Evolutionary conservation across 1,140 invertebrate genomes (phyloP), one percentile per base, ranked within the genome.

Genomic region (Pachypeltis micranthus): DNA sequence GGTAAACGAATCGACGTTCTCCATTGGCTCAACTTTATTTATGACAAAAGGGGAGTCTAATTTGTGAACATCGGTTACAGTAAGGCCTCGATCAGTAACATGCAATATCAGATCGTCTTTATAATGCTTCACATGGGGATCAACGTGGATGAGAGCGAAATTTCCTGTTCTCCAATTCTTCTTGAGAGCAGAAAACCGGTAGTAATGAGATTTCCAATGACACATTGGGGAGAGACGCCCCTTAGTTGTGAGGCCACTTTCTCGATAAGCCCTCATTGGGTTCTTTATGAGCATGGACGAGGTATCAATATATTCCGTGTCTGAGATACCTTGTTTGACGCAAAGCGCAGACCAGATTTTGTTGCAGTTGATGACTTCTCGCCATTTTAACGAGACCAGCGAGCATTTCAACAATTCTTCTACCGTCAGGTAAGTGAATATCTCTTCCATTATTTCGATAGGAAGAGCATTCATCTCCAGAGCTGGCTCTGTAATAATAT

Each of bases 361-460:
- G 29, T 66, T 63, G 27, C 44, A 51, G 58, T 66, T 66, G 21
- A 66, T 39, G 29, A 60, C 59, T 34, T 66, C 65, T 44, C 65
- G 7, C 65, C 65, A 66, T 25, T 29, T 54, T 2, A 26, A 21
- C 10, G 27, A 60, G 19, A 66, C 65, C 3, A 29, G 1, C 1
- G 47, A 55, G 31, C 65, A 63, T 12, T 58, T 31, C 29, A 47
- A 24, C 16, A 66, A 39, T 47, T 66, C 65, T 57, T 61, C 59
- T 7, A 26, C 27, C 1, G 21, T n/a, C 44, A 66, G 26, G 34
- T 61, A 59, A n/a, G 28, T 16, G 39, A 66, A 66, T 60, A 66
- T 66, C 26, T 63, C 44, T 39, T 66, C 65, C 0, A 61, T 21
- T 29, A 66, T 23, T 61, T 66, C 65, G 4, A 56, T 21, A 1